phyloP scores from a whole-genome alignment of 2,797 vertebrate genomes.

The Eidolon dupreanum region DNA sequence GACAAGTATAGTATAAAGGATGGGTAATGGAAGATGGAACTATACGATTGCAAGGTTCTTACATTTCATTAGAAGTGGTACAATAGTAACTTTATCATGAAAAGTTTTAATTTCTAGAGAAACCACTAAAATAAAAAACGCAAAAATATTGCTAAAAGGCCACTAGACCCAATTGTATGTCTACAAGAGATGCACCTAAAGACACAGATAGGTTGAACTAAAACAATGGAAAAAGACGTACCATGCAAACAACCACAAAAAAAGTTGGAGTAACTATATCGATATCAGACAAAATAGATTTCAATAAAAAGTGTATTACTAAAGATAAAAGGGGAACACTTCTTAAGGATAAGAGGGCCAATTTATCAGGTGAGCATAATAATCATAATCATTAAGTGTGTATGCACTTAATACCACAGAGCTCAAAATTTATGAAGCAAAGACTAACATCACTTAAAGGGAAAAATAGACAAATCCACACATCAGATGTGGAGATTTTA shows the following conservation, averaged over 20 bases:
- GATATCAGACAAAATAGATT: background rate
- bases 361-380: background rate
- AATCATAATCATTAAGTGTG: background rate
- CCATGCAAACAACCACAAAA: background rate
- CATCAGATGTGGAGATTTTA: background rate
- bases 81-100: background rate
- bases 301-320: background rate
- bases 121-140: background rate
- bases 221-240: background rate
- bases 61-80: background rate
- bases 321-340: background rate
- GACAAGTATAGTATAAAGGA: background rate
- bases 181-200: background rate
- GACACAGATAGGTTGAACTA: background rate
- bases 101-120: slow-evolving; percentile 24
- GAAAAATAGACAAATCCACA: background rate
- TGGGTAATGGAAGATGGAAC: background rate
- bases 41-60: background rate
- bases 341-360: background rate
- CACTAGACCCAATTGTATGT: background rate
- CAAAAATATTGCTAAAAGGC: background rate
- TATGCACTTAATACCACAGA: background rate
- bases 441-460: background rate
- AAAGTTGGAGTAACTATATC: background rate
- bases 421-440: slow-evolving; percentile 29